These are phyloP conservation scores for Pogonus chalceus DNA, from an alignment of 1,140 invertebrate genomes.

Conservation along the genomic window DNA sequence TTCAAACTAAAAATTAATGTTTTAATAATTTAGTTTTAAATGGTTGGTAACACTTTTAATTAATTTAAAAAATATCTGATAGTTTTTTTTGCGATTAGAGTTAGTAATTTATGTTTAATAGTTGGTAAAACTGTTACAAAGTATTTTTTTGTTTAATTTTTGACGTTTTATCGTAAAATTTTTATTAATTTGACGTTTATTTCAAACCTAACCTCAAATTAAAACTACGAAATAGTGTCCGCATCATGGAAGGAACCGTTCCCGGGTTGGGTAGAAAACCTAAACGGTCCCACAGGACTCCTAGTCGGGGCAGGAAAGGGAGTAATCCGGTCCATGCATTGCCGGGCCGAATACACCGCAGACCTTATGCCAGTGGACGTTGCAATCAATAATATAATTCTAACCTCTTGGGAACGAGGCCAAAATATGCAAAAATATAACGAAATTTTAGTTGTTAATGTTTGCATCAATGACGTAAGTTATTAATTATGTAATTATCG, in stretches of 20 bases:
- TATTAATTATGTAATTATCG: background rate
- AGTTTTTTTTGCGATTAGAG: no score
- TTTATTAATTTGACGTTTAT: no score
- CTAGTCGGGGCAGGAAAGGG: constrained; percentile 73
- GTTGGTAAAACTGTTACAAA: no score
- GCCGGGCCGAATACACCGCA: constrained; percentile 45
- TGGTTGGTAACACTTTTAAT: no score
- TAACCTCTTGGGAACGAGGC: constrained; percentile 59
- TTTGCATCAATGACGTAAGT: constrained; percentile 2
- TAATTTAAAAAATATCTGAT: no score
- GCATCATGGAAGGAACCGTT: constrained; percentile 59
- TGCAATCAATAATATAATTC: constrained; percentile 66
- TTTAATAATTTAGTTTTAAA: no score
- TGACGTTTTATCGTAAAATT: no score
- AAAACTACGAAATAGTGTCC: no score
- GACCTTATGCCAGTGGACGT: constrained; percentile 78
- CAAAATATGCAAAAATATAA: constrained; percentile 27
- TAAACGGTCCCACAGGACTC: constrained; percentile 83
- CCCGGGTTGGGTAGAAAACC: constrained; percentile 87
- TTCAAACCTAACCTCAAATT: no score
- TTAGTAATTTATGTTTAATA: no score
- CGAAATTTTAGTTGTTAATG: constrained; percentile 18
- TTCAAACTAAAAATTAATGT: no score
- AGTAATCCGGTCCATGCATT: constrained; percentile 58
- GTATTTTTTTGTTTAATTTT: no score